Conservation (phyloP, 64 coral and sea anemone species). For the Stichodactyla mertensii region DNA sequence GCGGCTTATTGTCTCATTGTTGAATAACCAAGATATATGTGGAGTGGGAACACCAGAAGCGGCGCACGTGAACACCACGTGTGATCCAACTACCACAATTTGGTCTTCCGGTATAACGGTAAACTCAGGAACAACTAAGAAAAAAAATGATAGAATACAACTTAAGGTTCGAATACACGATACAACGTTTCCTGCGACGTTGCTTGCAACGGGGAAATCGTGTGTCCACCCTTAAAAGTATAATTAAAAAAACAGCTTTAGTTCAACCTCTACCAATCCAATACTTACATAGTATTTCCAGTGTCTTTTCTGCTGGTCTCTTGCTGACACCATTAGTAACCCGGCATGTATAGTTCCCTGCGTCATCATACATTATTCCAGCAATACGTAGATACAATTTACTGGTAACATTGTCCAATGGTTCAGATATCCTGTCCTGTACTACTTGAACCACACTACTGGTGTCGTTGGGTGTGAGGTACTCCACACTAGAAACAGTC, state of each 20-base stretch:
- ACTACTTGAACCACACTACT: conserved; percentile 17
- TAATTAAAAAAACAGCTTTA: too few species aligned
- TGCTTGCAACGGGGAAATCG: too few species aligned
- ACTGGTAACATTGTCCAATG: conserved; percentile 34
- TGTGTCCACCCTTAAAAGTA: too few species aligned
- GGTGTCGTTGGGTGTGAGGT: neutral
- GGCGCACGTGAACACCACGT: conserved; percentile 37
- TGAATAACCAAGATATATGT: conserved; percentile 32
- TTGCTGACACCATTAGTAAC: neutral
- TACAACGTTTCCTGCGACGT: too few species aligned
- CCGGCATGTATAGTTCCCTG: conserved; percentile 54
- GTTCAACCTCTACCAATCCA: neutral
- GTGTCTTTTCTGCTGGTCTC: conserved; percentile 11
- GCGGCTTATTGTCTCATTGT: neutral
- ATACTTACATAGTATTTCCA: conserved; percentile 69
- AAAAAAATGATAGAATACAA: neutral
- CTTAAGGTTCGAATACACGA: neutral
- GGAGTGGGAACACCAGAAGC: conserved; percentile 37
- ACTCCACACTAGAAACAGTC: neutral
- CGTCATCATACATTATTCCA: conserved; percentile 39
- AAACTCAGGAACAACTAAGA: conserved; percentile 48
- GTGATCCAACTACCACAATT: conserved; percentile 25
- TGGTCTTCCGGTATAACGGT: neutral
- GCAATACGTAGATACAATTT: conserved; percentile 35
- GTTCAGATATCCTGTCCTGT: neutral